Conservation (phyloP, 2,888 invertebrate species). For the Microdon myrmicae region DNA sequence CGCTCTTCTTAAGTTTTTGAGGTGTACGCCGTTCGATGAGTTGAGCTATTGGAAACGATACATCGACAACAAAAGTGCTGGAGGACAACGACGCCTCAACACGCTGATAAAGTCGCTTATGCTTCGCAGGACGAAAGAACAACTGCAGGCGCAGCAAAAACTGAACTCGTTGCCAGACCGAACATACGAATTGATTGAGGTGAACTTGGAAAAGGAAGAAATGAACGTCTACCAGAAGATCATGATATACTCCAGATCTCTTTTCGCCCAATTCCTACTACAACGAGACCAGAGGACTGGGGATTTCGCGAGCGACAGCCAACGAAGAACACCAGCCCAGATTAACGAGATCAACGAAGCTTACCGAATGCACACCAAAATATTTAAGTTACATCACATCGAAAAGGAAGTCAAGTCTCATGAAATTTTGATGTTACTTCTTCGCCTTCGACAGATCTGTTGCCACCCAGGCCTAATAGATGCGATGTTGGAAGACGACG, state of each 20-base stretch:
- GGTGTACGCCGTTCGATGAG: constrained; percentile 90
- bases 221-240: constrained; percentile 81
- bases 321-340: constrained; percentile 61
- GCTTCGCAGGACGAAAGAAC: constrained; percentile 87
- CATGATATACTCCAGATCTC: constrained; percentile 76
- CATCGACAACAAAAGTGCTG: constrained; percentile 85
- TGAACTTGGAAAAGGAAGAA: constrained; percentile 76
- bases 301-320: constrained; percentile 56
- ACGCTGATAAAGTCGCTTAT: constrained; percentile 86
- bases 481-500: constrained; percentile 69
- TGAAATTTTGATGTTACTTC: constrained; percentile 82
- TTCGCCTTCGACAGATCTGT: constrained; percentile 88
- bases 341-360: constrained; percentile 66
- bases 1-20: constrained; percentile 83
- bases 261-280: constrained; percentile 81
- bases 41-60: constrained; percentile 89
- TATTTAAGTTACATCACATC: constrained; percentile 72
- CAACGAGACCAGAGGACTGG: constrained; percentile 77
- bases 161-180: constrained; percentile 74
- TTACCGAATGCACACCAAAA: constrained; percentile 74
- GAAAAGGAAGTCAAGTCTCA: constrained; percentile 72
- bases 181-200: constrained; percentile 69
- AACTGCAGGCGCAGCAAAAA: constrained; percentile 75
- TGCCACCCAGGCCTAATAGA: constrained; percentile 88
- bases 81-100: constrained; percentile 83